Evolutionary conservation across 2,797 vertebrate genomes (phyloP).

Genomic region (Sebastes nivosus): DNA sequence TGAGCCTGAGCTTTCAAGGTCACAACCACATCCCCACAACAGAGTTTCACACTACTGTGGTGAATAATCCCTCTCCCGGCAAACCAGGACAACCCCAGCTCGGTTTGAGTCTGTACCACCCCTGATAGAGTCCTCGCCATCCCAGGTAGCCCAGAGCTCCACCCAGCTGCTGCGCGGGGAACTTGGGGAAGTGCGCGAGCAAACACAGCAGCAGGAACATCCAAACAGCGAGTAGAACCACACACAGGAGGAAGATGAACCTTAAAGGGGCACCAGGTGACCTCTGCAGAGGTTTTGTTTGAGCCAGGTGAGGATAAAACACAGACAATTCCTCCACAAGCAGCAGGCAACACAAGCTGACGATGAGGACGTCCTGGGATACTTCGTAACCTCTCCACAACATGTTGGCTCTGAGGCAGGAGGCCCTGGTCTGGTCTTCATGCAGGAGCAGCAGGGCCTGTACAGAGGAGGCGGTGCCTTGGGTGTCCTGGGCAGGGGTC

Average conservation of each 20-base stretch:
- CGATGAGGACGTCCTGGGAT: constrained; percentile 85
- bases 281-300: constrained; percentile 29
- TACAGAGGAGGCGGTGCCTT: neutral
- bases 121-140: constrained; percentile 86
- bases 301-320: constrained; percentile 78
- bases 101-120: constrained; percentile 78
- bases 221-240: constrained; percentile 81
- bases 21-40: neutral
- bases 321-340: constrained; percentile 84
- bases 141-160: constrained; percentile 83
- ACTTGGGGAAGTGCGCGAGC: constrained; percentile 83
- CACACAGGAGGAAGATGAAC: constrained; percentile 85
- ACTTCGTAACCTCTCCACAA: constrained; percentile 85
- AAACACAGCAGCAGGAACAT: constrained; percentile 85
- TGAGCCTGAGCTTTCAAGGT: neutral
- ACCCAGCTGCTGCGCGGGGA: constrained; percentile 86
- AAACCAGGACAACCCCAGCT: constrained; percentile 81
- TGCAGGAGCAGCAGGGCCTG: constrained; percentile 80
- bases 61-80: constrained; percentile 77
- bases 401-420: constrained; percentile 82
- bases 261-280: constrained; percentile 73
- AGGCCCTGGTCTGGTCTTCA: constrained; percentile 77
- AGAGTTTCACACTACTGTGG: neutral
- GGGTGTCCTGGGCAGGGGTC: neutral
- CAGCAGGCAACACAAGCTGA: constrained; percentile 86